These are phyloP conservation scores for Agonopterix arenella DNA, from an alignment of 2,888 invertebrate genomes.

Conservation along the genomic window DNA sequence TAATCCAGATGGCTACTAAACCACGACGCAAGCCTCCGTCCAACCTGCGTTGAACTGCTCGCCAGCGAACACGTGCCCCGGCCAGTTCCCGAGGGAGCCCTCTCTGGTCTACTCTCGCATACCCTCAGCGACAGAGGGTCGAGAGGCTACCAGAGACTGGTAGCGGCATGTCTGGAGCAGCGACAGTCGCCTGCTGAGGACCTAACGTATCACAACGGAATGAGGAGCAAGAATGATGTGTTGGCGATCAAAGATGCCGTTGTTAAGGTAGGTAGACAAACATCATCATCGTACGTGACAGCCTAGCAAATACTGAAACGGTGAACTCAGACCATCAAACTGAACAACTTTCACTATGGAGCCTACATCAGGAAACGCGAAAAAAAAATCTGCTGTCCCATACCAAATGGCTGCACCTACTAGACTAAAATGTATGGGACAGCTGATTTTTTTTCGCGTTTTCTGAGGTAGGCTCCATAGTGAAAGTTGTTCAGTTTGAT, in stretches of 20 bases:
- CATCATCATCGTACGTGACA: too few species aligned
- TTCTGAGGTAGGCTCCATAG: too few species aligned
- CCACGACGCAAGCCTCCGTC: constrained; percentile 89
- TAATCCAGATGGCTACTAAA: constrained; percentile 81
- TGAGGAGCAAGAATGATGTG: constrained; percentile 30
- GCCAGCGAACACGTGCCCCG: constrained; percentile 90
- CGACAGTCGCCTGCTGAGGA: constrained; percentile 81
- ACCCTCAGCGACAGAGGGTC: constrained; percentile 84
- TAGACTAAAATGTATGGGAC: too few species aligned
- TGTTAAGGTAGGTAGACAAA: constrained; percentile 31
- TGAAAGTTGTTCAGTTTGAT: too few species aligned
- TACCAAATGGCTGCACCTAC: too few species aligned
- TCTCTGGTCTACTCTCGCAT: constrained; percentile 88
- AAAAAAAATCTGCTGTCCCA: too few species aligned
- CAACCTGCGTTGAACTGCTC: constrained; percentile 90
- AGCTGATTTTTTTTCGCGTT: too few species aligned
- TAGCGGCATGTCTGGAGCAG: constrained; percentile 62
- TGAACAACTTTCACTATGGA: too few species aligned
- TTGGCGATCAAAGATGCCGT: constrained; percentile 40
- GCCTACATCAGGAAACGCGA: too few species aligned
- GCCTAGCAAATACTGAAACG: too few species aligned
- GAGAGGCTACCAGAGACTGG: constrained; percentile 43
- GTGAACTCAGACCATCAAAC: too few species aligned
- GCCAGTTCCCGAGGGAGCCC: constrained; percentile 89
- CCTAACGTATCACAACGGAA: constrained; percentile 83